Conservation (phyloP, 1,140 invertebrate species). For the Tyrophagus putrescentiae region DNA sequence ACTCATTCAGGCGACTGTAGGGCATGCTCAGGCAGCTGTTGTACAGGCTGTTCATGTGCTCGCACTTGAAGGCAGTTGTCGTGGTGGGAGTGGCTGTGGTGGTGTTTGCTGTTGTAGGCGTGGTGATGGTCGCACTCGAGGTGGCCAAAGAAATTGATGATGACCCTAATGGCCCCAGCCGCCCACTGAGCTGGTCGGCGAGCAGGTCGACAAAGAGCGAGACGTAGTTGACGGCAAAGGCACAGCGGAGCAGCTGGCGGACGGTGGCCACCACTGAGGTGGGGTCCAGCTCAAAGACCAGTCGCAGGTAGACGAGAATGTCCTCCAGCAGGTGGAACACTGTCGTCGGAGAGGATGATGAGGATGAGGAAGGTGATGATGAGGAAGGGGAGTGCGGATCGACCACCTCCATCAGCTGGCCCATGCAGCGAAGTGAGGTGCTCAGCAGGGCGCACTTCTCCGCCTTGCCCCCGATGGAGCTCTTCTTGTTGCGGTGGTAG, state of each 20-base stretch:
- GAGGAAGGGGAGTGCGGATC: slow-evolving; percentile 55
- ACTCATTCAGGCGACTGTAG: background rate
- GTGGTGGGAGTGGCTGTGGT: background rate
- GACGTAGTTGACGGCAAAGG: slow-evolving; percentile 62
- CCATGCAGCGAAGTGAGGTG: slow-evolving; percentile 47
- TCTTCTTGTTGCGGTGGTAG: background rate
- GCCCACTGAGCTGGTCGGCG: background rate
- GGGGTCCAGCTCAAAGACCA: slow-evolving; percentile 52
- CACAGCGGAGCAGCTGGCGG: slow-evolving; percentile 58
- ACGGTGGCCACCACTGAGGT: slow-evolving; percentile 56
- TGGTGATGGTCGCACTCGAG: background rate
- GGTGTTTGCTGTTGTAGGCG: background rate
- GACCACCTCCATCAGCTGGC: slow-evolving; percentile 58
- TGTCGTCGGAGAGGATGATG: too few relatives aligned
- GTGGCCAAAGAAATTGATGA: background rate
- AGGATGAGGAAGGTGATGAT: too few relatives aligned
- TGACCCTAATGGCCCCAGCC: too few relatives aligned
- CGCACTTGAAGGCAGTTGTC: background rate
- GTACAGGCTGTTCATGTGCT: background rate
- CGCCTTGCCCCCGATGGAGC: slow-evolving; percentile 10
- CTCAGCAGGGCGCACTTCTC: slow-evolving; percentile 53
- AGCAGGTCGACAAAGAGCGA: slow-evolving; percentile 42
- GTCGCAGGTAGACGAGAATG: slow-evolving; percentile 55
- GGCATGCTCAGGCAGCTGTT: background rate
- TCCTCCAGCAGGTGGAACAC: slow-evolving; percentile 61